A percentile compares a stretch with the other conserved stretches of the same genome.
Evolutionary conservation across 2,113 vertebrate genomes (phyloP).

Genomic region (Orientallactaga bullata): DNA sequence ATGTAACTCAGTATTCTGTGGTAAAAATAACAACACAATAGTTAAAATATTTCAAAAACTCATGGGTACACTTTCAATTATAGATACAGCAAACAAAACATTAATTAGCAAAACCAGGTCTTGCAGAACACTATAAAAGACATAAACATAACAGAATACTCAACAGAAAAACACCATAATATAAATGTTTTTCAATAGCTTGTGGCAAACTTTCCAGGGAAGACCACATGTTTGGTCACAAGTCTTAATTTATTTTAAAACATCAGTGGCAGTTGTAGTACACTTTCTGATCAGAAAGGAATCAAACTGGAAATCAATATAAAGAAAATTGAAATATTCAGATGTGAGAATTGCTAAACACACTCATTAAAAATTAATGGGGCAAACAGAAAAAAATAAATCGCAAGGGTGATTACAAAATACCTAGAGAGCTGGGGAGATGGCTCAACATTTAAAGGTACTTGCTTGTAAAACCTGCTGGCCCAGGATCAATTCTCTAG

Average conservation of each 20-base stretch:
- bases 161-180: not conserved
- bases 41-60: not conserved
- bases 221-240: not conserved
- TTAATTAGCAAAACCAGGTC: not conserved
- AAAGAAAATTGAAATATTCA: not conserved
- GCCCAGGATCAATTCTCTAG: too few species aligned
- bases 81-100: not conserved
- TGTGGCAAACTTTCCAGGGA: not conserved
- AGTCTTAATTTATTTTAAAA: constrained; percentile 28
- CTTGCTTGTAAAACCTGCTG: too few species aligned
- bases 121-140: not conserved
- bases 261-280: not conserved
- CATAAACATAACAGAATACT: not conserved
- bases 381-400: not conserved
- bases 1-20: not conserved
- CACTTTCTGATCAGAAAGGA: not conserved
- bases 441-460: too few species aligned
- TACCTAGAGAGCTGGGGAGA: not conserved
- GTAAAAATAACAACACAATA: too few species aligned
- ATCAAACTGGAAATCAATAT: not conserved
- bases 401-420: not conserved
- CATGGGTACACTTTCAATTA: not conserved
- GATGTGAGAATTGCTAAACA: not conserved
- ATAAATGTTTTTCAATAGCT: not conserved
- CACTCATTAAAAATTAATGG: not conserved